A percentile compares a stretch with the other conserved stretches of the same genome.
Evolutionary conservation across 2,113 vertebrate species (phyloP).

Genomic region (Laticauda colubrina): DNA sequence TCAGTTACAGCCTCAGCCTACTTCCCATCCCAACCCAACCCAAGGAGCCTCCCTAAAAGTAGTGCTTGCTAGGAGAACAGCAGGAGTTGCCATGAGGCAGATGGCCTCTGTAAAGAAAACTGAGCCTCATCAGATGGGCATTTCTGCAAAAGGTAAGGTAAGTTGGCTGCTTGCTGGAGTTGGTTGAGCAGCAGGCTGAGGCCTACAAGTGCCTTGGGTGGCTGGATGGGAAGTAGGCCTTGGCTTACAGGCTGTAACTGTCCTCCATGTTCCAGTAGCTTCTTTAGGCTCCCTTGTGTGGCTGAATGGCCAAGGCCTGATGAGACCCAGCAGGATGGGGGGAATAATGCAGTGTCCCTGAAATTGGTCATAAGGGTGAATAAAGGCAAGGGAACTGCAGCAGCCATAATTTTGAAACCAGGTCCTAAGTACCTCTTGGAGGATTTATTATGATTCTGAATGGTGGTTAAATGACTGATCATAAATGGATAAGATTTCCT

Average conservation of each 20-base stretch:
- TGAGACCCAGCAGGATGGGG: background rate
- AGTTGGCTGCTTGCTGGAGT: background rate
- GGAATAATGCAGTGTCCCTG: background rate
- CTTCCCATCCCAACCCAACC: no score
- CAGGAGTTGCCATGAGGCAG: no score
- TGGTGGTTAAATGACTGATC: background rate
- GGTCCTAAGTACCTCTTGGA: background rate
- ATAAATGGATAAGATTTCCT: background rate
- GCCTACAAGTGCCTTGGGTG: background rate
- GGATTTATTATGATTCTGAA: background rate
- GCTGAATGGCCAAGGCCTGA: background rate
- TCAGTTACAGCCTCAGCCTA: no score
- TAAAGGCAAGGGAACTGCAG: background rate
- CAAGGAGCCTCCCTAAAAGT: no score
- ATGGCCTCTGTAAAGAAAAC: no score
- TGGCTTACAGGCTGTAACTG: background rate
- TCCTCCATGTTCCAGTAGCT: background rate
- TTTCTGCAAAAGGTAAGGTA: background rate
- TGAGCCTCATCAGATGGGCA: no score
- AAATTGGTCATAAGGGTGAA: background rate
- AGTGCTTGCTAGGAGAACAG: no score
- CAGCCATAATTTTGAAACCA: background rate
- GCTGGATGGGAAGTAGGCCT: background rate
- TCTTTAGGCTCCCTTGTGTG: background rate
- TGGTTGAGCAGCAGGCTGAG: background rate